These are phyloP conservation scores for Rhea pennata DNA, from an alignment of 2,113 vertebrate genomes.

Conservation along the genomic window DNA sequence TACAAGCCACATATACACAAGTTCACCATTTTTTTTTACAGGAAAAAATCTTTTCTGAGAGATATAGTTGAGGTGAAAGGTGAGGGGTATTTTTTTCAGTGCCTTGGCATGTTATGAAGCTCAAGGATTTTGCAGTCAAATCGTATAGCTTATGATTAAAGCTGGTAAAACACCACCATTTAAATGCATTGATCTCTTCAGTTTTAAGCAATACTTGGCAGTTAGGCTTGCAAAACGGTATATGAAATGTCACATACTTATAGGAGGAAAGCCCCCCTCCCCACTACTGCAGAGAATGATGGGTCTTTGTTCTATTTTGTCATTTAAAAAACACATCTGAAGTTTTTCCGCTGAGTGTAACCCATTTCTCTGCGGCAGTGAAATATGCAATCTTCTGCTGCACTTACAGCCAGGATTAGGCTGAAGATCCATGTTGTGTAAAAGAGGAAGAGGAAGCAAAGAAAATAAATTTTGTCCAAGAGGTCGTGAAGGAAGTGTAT, in stretches of 20 bases:
- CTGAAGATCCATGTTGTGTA: background rate
- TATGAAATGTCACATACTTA: background rate
- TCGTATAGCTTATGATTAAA: background rate
- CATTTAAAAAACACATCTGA: background rate
- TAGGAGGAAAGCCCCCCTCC: background rate
- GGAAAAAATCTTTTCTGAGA: background rate
- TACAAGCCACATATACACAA: background rate
- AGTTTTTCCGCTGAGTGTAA: background rate
- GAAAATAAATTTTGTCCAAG: background rate
- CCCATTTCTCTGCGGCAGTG: background rate
- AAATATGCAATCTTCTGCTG: background rate
- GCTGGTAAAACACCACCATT: background rate
- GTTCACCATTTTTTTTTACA: background rate
- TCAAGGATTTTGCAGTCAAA: background rate
- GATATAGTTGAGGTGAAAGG: background rate
- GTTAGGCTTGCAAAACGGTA: background rate
- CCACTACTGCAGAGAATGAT: background rate
- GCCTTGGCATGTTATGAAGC: background rate
- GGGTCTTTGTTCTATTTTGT: background rate
- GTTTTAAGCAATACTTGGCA: background rate
- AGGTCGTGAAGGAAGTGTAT: background rate
- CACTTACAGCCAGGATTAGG: background rate
- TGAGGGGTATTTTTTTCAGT: background rate
- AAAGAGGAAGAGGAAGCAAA: background rate
- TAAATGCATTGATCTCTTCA: background rate